Base-by-base conservation (phyloP, 2,888 invertebrate genomes). In the Spodoptera littoralis region DNA sequence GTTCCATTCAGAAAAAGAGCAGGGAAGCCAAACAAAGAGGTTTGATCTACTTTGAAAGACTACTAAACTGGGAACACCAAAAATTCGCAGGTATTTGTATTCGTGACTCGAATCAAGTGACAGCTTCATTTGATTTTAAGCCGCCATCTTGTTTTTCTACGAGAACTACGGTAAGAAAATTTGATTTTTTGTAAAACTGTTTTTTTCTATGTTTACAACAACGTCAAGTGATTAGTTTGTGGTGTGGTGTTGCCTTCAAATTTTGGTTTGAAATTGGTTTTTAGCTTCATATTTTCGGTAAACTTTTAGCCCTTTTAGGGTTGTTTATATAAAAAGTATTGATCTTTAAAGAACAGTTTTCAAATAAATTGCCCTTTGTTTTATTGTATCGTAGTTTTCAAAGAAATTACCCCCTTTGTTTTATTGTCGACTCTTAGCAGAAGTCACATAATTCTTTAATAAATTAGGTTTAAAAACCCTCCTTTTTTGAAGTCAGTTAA, bases 41-140 rank as follows among this genome's bases (percentile, higher is more conserved):
- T 46, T 12, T 46, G 54, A 65, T 18, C 48, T 4, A 24, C 53
- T 41, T 42, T 66, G 22, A 54, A 48, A 58, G 47, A 27, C 12
- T 49, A 53, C 27, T 48, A 55, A 54, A 51, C 27, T n/a, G 27
- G 12, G 0, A 49, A 43, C 12, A 18, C 43, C 51, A n/a, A 22
- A 46, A 22, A 64, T 75, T 72, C 46, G 60, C 2, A 36, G 36
- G 36, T 75, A 70, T 64, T 73, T 65, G 24, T 4, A 13, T 41
- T 45, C 72, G 71, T 76, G 71, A 70, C 65, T 59, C 49, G 72
- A 75, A 73, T 73, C 47, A 24, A 52, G 27, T 11, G 24, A 66
- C 18, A 24, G 66, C 57, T 67, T 65, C 62, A 75, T 75, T 75
- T 55, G 18, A 48, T 61, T 76, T 60, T 49, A 54, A 53, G 43